These are phyloP conservation scores for Cossypha polioptera DNA, from an alignment of 2,797 vertebrate species.

Conservation along the genomic window DNA sequence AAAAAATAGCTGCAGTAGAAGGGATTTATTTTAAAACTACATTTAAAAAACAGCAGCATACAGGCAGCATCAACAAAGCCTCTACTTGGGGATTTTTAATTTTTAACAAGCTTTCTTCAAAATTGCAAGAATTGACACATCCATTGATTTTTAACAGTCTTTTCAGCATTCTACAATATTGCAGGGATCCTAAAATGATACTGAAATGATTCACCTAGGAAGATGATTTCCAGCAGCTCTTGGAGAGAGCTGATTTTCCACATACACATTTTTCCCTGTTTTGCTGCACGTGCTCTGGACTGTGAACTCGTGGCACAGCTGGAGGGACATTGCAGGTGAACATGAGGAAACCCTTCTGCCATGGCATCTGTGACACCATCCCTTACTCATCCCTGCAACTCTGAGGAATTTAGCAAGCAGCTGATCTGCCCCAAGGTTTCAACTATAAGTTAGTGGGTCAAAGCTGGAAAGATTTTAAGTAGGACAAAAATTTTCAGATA, in stretches of 20 bases:
- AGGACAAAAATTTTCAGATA: background rate
- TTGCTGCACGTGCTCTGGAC: background rate
- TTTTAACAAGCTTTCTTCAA: background rate
- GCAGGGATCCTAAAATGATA: background rate
- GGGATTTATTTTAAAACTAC: background rate
- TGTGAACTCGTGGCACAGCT: background rate
- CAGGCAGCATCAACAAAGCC: background rate
- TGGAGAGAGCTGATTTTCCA: background rate
- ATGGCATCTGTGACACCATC: background rate
- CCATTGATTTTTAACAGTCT: background rate
- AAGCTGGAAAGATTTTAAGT: background rate
- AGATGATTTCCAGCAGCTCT: background rate
- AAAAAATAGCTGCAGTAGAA: background rate
- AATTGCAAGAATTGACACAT: background rate
- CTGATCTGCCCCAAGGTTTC: background rate
- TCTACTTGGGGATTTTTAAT: background rate
- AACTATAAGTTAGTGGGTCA: background rate
- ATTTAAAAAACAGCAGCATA: background rate
- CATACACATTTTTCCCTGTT: fast-evolving
- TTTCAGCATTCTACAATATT: background rate
- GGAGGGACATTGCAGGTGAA: background rate
- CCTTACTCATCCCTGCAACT: background rate
- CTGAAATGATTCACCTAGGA: background rate
- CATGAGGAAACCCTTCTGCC: background rate
- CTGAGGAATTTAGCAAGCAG: background rate